Conservation (phyloP, 2,888 invertebrate species). For the Odontocolon sp. region DNA sequence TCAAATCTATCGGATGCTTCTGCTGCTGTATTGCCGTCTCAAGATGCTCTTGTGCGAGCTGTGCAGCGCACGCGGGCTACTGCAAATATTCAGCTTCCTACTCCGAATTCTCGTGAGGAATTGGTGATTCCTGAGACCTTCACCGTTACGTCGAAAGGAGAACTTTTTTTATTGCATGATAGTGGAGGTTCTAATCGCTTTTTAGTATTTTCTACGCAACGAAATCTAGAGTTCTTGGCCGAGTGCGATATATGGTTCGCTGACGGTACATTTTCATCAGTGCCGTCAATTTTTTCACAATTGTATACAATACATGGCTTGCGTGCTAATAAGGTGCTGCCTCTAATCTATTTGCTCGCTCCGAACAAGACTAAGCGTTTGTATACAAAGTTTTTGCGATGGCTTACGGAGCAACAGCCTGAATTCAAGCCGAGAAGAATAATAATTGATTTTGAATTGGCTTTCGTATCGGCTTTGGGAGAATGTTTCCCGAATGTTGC, state of each 20-base stretch:
- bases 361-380: slow-evolving; percentile 25
- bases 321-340: slow-evolving; percentile 24
- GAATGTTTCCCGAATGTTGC: background rate
- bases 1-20: slow-evolving; percentile 7
- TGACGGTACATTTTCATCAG: background rate
- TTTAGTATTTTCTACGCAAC: background rate
- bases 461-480: slow-evolving; percentile 12
- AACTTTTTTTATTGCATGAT: background rate
- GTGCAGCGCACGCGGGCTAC: slow-evolving; percentile 12
- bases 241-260: background rate
- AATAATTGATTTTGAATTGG: slow-evolving; percentile 20
- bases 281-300: background rate
- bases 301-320: slow-evolving; percentile 11
- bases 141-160: slow-evolving; percentile 2
- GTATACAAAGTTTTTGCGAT: slow-evolving; percentile 35
- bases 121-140: slow-evolving; percentile 25
- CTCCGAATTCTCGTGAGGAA: slow-evolving; percentile 13
- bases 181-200: background rate
- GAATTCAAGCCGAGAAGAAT: slow-evolving; percentile 9
- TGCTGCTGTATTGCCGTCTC: slow-evolving; percentile 1
- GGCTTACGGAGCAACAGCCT: slow-evolving; percentile 2
- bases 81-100: background rate
- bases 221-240: background rate
- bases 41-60: background rate
- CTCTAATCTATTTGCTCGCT: slow-evolving; percentile 32